phyloP scores from a whole-genome alignment of 2,888 invertebrate species.

The Seira ritae region DNA sequence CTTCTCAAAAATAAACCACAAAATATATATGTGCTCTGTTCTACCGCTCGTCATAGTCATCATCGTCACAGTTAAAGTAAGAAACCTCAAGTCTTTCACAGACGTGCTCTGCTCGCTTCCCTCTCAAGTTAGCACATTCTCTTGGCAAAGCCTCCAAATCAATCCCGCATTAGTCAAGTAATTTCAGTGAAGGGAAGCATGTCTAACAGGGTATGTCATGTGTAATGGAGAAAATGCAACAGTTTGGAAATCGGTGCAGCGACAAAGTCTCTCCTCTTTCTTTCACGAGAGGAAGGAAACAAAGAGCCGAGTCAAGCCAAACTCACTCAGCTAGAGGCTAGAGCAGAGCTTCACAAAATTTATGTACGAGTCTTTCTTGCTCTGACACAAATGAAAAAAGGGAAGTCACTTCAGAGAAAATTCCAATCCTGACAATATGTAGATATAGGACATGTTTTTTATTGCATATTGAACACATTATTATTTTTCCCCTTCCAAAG shows the following conservation, averaged over 20 bases:
- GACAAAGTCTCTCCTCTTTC: neutral
- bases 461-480: neutral
- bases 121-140: neutral
- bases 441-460: neutral
- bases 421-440: neutral
- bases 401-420: neutral
- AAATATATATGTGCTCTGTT: too few species aligned
- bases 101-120: too few species aligned
- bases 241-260: conserved; percentile 34
- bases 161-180: conserved; percentile 13
- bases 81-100: too few species aligned
- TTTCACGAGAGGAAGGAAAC: neutral
- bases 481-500: neutral
- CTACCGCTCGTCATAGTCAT: too few species aligned
- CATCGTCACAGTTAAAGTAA: too few species aligned
- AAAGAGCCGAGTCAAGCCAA: neutral
- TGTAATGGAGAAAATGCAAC: conserved; percentile 39
- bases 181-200: conserved; percentile 3
- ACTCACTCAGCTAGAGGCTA: neutral
- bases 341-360: too few species aligned
- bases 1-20: too few species aligned
- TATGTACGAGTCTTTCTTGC: too few species aligned
- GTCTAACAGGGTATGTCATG: neutral
- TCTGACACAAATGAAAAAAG: neutral
- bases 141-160: neutral